Evolutionary conservation across 37 sponge, comb jelly and placozoan species (phyloP).

Genomic region (Mnemiopsis leidyi): DNA sequence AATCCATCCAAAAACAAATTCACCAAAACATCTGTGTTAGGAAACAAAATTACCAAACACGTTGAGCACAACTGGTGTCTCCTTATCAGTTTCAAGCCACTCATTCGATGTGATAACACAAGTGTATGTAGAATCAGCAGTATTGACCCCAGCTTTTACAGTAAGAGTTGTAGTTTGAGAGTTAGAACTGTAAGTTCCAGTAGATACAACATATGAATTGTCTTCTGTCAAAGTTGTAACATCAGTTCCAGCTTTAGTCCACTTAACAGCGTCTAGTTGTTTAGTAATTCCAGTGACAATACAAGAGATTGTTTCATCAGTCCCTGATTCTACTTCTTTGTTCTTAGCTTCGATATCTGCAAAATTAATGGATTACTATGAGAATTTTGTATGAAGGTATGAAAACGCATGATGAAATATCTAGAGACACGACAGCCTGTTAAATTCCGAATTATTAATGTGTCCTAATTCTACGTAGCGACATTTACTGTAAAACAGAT

Average conservation of each 20-base stretch:
- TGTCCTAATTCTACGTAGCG: no score
- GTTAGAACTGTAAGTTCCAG: neutral
- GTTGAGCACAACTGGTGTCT: neutral
- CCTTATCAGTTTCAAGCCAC: neutral
- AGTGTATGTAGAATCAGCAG: neutral
- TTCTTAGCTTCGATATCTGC: neutral
- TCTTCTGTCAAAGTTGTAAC: neutral
- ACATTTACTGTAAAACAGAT: no score
- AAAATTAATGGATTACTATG: no score
- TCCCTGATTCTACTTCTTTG: slow-evolving; percentile 1
- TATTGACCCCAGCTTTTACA: neutral
- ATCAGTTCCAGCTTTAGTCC: neutral
- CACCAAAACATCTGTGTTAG: no score
- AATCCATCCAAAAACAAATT: no score
- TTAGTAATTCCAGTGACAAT: neutral
- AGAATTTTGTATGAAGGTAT: no score
- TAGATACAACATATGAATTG: neutral
- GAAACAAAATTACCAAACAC: neutral
- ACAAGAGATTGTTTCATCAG: neutral
- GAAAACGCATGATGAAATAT: no score
- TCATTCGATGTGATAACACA: slow-evolving; percentile 6
- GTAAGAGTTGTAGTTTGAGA: slow-evolving; percentile 1
- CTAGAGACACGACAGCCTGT: no score
- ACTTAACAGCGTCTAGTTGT: neutral
- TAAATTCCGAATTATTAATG: no score